phyloP scores from a whole-genome alignment of 2,113 vertebrate species.

The Notiomystis cincta region DNA sequence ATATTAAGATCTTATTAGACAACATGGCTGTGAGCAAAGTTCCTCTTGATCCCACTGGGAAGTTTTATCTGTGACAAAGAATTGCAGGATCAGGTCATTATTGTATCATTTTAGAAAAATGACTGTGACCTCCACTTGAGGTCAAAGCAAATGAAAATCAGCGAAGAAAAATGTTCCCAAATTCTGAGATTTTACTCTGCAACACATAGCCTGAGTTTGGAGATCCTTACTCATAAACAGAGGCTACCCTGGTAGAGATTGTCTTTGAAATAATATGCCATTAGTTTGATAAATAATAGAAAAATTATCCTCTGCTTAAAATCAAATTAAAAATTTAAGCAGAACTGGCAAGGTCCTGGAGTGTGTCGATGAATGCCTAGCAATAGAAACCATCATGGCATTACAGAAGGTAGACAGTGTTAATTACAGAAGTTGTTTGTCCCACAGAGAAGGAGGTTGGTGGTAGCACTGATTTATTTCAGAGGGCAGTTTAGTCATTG shows the following conservation, averaged over 20 bases:
- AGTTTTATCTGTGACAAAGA: neutral
- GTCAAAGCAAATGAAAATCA: neutral
- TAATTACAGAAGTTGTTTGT: neutral
- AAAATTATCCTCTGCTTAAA: neutral
- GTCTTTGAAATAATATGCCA: neutral
- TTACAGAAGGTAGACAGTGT: neutral
- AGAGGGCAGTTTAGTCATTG: slow-evolving; percentile 12
- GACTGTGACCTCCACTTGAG: neutral
- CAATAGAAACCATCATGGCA: neutral
- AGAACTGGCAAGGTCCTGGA: neutral
- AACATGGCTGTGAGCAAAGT: neutral
- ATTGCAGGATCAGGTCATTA: neutral
- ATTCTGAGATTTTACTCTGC: neutral
- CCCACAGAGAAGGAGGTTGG: neutral
- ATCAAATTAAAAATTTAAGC: slow-evolving; percentile 5
- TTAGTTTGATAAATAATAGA: neutral
- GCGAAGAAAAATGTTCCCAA: neutral
- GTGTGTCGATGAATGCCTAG: neutral
- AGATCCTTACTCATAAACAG: neutral
- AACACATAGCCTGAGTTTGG: neutral
- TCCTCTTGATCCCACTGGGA: neutral
- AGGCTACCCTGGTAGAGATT: neutral
- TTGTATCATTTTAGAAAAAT: neutral
- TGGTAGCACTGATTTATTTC: slow-evolving; percentile 28
- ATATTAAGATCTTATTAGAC: neutral